Percentiles rank a stretch among this genome's conserved stretches.
Evolutionary conservation across 1,140 invertebrate genomes (phyloP).

Genomic region (Eufriesea mexicana): DNA sequence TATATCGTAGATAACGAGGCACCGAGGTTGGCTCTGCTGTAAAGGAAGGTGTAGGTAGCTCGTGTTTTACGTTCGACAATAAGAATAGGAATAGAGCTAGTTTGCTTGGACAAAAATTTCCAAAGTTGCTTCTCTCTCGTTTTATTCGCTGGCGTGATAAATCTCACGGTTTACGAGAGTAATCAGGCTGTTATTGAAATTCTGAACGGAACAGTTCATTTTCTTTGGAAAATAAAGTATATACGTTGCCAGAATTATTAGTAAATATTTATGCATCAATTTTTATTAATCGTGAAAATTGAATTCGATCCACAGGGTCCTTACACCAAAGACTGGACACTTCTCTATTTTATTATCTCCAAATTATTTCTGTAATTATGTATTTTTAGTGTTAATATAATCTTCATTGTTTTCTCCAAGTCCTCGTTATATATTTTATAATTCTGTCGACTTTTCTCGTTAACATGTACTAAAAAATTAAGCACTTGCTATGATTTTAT

Average conservation of each 20-base stretch:
- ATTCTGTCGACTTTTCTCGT: not conserved
- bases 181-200: too few relatives aligned
- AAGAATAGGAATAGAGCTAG: not conserved
- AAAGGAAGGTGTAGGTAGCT: not conserved
- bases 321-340: too few relatives aligned
- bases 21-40: not conserved
- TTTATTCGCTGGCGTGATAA: not conserved
- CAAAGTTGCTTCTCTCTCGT: not conserved
- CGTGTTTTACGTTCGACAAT: not conserved
- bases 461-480: not conserved
- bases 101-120: not conserved
- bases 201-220: too few relatives aligned
- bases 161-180: not conserved
- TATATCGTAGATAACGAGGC: not conserved
- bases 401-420: too few relatives aligned
- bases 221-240: too few relatives aligned
- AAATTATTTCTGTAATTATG: too few relatives aligned
- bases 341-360: too few relatives aligned
- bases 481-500: not conserved
- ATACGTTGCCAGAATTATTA: too few relatives aligned
- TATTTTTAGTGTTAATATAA: too few relatives aligned
- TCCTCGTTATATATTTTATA: not conserved
- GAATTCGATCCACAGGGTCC: too few relatives aligned
- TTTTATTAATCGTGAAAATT: too few relatives aligned
- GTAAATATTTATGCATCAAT: too few relatives aligned